Percentiles rank a stretch among this genome's conserved stretches.
These are phyloP conservation scores for Hemicentrotus pulcherrimus DNA, from an alignment of 35 echinoderm and acorn worm genomes.

Conservation along the genomic window DNA sequence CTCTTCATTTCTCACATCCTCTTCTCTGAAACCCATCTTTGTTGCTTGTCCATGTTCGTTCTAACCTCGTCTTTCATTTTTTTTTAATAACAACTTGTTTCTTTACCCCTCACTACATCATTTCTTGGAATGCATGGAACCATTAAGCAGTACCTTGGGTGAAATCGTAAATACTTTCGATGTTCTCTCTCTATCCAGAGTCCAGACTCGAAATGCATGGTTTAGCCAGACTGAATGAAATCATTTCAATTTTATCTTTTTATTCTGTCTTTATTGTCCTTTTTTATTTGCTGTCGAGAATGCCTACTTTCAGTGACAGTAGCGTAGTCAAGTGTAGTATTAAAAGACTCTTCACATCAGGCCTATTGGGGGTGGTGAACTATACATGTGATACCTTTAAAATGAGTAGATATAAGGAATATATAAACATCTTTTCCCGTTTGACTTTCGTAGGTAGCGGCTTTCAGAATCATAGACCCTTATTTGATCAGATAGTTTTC, in stretches of 20 bases:
- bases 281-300: background rate
- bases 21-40: background rate
- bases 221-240: background rate
- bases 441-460: background rate
- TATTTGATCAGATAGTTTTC: background rate
- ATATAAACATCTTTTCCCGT: background rate
- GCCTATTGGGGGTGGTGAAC: background rate
- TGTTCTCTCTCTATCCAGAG: background rate
- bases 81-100: background rate
- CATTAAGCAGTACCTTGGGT: conserved; percentile 36
- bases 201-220: conserved; percentile 2
- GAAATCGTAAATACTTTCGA: conserved; percentile 35
- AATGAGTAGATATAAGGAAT: background rate
- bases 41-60: background rate
- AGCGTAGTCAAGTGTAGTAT: background rate
- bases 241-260: background rate
- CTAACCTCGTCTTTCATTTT: background rate
- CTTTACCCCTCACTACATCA: conserved; percentile 8
- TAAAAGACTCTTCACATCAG: background rate
- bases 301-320: background rate
- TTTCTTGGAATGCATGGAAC: conserved; percentile 38
- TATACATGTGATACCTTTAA: background rate
- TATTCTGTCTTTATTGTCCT: background rate
- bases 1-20: background rate
- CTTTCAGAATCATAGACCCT: background rate